Base-by-base conservation (phyloP, 53 echinoderm and acorn worm species). In the Crossaster papposus region DNA sequence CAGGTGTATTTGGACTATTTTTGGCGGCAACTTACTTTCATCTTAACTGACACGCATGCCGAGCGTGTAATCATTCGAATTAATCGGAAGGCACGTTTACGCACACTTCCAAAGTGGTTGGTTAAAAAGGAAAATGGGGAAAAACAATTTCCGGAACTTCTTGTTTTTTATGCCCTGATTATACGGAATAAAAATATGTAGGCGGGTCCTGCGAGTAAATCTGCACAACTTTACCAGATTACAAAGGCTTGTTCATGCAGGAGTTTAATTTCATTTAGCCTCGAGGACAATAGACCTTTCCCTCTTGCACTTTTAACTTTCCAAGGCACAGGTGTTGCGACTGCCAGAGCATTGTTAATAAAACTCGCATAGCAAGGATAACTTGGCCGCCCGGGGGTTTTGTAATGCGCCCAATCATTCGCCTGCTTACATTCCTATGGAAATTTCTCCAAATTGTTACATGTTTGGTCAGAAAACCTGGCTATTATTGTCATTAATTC, bases 381-480 rank as follows among this genome's bases (percentile, higher is more conserved):
- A 81, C 20, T 81, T 30, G 34, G 5, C 34, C 58, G 81, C 81
- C 81, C 12, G 30, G 35, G 36, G 81, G 58, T 58, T 58, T 58
- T 58, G 15, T 58, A 62, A 34, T 1, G 30, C 30, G 30, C 51
- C 58, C 81, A 23, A 54, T 58, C 83, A 68, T 12, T 30, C 65
- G 24, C 68, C 65, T 13, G 75, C 35, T 18, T 17, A 81, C 68
- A 70, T 38, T 70, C 70, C 83, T 68, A 28, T 70, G 38, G 23
- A 83, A 72, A 72, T 72, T 51, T 65, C 62, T n/a, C 65, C 50
- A 83, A 83, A 70, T 83, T 83, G 83, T 83, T 65, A 50, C 70
- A 37, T 35, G 44, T 83, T 83, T 64, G 36, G n/a, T 26, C 68
- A 34, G 54, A 44, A 68, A 26, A 51, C 33, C 33, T 51, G 51